Evolutionary conservation across 2,113 vertebrate genomes (phyloP).

Genomic region (Pseudolaguvia tuberculata): DNA sequence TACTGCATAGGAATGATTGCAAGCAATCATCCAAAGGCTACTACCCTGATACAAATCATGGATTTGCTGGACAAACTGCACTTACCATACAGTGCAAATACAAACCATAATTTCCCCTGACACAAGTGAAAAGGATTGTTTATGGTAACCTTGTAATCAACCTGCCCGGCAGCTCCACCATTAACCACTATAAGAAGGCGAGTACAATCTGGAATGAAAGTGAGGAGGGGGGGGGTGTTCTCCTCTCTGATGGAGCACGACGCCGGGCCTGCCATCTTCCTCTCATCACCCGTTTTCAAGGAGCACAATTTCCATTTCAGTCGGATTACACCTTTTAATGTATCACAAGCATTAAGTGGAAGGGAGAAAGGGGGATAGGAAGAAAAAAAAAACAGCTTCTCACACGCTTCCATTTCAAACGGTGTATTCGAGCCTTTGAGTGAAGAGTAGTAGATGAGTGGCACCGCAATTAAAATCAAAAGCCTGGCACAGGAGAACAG

Average conservation of each 20-base stretch:
- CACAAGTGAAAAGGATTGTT: constrained; percentile 68
- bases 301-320: constrained; percentile 81
- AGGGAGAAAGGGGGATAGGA: constrained; percentile 44
- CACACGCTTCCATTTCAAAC: constrained; percentile 71
- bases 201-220: constrained; percentile 71
- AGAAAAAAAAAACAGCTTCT: constrained; percentile 53
- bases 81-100: constrained; percentile 46
- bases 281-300: constrained; percentile 79
- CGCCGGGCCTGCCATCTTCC: constrained; percentile 67
- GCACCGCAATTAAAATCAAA: constrained; percentile 75
- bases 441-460: constrained; percentile 64
- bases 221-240: constrained; percentile 44
- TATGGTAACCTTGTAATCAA: constrained; percentile 73
- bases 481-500: constrained; percentile 62
- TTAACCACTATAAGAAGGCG: constrained; percentile 70
- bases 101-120: constrained; percentile 45
- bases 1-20: constrained; percentile 34
- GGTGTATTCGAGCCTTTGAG: constrained; percentile 65
- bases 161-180: constrained; percentile 66
- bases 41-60: constrained; percentile 35
- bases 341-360: constrained; percentile 68
- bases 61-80: constrained; percentile 28
- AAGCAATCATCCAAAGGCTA: constrained; percentile 37
- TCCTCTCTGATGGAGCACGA: constrained; percentile 56
- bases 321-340: constrained; percentile 79